Evolutionary conservation across 2,888 invertebrate species (phyloP).

Genomic region (Cephonodes hylas): DNA sequence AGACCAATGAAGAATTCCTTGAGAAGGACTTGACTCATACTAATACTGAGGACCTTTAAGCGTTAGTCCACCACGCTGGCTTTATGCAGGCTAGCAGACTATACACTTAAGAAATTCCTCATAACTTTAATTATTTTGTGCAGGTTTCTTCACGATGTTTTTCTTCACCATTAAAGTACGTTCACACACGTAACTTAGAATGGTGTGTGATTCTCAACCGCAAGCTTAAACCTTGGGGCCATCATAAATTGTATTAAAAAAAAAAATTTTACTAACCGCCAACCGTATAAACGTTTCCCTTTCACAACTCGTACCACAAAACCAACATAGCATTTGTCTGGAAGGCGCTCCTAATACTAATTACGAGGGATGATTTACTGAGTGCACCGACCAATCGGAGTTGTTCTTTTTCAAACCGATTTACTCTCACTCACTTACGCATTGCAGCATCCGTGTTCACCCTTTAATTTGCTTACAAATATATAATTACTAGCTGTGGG

Average conservation of each 20-base stretch:
- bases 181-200: too few species aligned
- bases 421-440: background rate
- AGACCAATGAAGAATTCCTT: too few species aligned
- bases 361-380: constrained; percentile 42
- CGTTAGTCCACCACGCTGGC: background rate
- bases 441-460: background rate
- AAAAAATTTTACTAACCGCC: too few species aligned
- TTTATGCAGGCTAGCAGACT: background rate
- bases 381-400: constrained; percentile 35
- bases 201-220: too few species aligned
- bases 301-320: constrained; percentile 17
- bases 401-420: constrained; percentile 28
- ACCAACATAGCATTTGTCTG: constrained; percentile 34
- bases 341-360: constrained; percentile 32
- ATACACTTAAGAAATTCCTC: too few species aligned
- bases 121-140: too few species aligned
- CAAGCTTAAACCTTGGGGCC: too few species aligned
- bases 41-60: background rate
- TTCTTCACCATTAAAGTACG: too few species aligned
- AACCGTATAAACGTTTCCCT: too few species aligned
- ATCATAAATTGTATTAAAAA: too few species aligned
- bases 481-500: background rate
- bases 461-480: background rate
- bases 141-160: too few species aligned
- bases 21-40: too few species aligned